Evolutionary conservation across 2,797 vertebrate species (phyloP).

Genomic region (Varecia variegata): DNA sequence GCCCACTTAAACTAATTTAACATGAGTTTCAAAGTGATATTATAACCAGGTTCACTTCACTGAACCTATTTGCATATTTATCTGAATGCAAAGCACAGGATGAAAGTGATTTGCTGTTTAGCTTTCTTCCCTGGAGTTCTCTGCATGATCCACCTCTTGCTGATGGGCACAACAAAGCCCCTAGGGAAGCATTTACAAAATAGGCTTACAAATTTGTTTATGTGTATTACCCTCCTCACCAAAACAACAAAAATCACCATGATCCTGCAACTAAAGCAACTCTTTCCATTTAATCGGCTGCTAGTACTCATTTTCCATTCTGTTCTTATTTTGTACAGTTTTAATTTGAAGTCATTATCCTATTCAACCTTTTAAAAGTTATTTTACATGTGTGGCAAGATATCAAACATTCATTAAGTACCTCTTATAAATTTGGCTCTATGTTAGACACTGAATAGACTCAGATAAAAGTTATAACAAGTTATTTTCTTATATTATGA

Average conservation of each 20-base stretch:
- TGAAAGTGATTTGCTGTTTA: conserved; percentile 72
- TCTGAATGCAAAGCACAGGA: conserved; percentile 66
- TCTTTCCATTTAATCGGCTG: background rate
- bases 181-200: conserved; percentile 64
- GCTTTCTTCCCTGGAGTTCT: conserved; percentile 60
- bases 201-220: conserved; percentile 65
- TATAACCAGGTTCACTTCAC: conserved; percentile 44
- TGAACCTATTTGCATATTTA: conserved; percentile 63
- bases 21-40: conserved; percentile 49
- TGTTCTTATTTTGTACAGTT: background rate
- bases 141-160: conserved; percentile 58
- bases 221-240: background rate
- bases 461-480: background rate
- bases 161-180: conserved; percentile 1
- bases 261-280: background rate
- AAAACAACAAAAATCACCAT: conserved; percentile 40
- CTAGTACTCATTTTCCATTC: background rate
- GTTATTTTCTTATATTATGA: background rate
- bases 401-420: conserved; percentile 1
- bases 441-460: background rate
- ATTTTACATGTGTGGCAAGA: background rate
- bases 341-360: conserved; percentile 25
- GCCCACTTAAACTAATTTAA: conserved; percentile 69
- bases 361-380: conserved; percentile 39
- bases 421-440: background rate